Evolutionary conservation across 2,888 invertebrate genomes (phyloP).

Genomic region (Teinopalpus imperialis): DNA sequence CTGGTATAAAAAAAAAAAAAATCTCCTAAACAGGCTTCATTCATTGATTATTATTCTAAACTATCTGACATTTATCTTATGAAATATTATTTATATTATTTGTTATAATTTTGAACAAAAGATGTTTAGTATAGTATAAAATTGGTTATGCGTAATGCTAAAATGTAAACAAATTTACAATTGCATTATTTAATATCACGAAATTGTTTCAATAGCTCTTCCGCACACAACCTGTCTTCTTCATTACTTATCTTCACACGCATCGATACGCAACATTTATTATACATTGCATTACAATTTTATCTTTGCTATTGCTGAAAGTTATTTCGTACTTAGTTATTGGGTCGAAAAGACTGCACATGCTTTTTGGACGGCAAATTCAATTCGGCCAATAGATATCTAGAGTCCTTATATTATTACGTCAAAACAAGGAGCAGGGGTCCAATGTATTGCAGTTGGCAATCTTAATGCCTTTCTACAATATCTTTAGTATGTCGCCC

Average conservation of each 20-base stretch:
- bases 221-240: conserved; percentile 28
- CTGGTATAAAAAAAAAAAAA: too few species aligned
- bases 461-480: conserved; percentile 80
- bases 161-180: too few species aligned
- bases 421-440: conserved; percentile 78
- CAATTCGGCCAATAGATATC: conserved; percentile 55
- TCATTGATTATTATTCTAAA: too few species aligned
- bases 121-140: too few species aligned
- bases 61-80: too few species aligned
- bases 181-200: too few species aligned
- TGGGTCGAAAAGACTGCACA: not conserved
- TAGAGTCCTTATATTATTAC: conserved; percentile 68
- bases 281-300: conserved; percentile 53
- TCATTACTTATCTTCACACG: conserved; percentile 80
- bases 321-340: not conserved
- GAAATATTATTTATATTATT: too few species aligned
- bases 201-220: conserved; percentile 11
- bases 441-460: conserved; percentile 77
- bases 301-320: conserved; percentile 24
- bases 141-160: too few species aligned
- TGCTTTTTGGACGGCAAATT: conserved; percentile 28
- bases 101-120: too few species aligned
- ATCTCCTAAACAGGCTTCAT: too few species aligned
- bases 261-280: conserved; percentile 81
- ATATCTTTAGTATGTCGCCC: conserved; percentile 78